phyloP scores from a whole-genome alignment of 2,888 invertebrate species.

The Epinotia nisella region DNA sequence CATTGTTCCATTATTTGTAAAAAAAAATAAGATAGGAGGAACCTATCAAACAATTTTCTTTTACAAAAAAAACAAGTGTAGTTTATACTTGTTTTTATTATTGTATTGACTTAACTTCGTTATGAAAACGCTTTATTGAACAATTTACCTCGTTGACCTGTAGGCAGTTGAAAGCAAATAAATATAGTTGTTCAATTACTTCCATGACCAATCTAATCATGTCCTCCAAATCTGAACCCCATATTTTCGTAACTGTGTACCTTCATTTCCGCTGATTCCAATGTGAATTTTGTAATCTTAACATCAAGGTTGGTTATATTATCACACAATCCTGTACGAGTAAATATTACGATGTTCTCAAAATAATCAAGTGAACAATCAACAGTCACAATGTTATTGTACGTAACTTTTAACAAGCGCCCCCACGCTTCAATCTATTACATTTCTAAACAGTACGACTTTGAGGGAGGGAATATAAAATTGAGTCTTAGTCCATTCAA shows the following conservation, averaged over 20 bases:
- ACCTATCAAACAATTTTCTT: too few relatives aligned
- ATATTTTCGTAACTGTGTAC: neutral
- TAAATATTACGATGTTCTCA: neutral
- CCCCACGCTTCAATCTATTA: constrained; percentile 16
- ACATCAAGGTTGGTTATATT: neutral
- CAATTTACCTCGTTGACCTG: neutral
- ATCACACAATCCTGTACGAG: neutral
- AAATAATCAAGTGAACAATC: neutral
- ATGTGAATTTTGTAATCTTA: neutral
- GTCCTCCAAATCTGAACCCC: neutral
- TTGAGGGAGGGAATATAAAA: constrained; percentile 15
- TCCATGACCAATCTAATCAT: neutral
- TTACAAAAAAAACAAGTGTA: too few relatives aligned
- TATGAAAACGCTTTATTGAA: neutral
- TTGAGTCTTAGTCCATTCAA: neutral
- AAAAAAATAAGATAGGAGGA: too few relatives aligned
- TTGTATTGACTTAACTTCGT: neutral
- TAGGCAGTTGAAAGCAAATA: neutral
- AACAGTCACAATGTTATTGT: neutral
- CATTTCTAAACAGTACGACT: constrained; percentile 24
- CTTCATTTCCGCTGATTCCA: neutral
- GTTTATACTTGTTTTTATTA: too few relatives aligned
- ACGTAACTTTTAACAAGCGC: constrained; percentile 30
- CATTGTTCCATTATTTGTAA: too few relatives aligned
- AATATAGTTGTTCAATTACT: neutral